Evolutionary conservation across 2,113 vertebrate species (phyloP).

Genomic region (Dipodomys stephensi): DNA sequence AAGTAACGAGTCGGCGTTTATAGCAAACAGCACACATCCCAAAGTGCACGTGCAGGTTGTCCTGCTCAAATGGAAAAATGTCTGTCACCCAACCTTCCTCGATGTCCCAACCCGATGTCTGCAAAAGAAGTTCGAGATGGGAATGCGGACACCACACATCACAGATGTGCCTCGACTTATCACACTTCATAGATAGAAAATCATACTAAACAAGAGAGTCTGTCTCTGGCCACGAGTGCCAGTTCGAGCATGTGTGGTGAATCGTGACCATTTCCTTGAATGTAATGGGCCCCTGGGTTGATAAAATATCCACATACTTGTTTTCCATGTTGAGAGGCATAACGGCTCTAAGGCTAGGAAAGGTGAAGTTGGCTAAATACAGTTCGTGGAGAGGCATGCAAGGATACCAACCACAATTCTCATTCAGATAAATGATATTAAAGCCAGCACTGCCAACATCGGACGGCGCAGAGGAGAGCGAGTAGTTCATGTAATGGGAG

Average conservation of each 20-base stretch:
- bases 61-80: neutral
- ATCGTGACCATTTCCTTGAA: neutral
- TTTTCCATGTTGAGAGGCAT: neutral
- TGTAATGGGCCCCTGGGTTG: neutral
- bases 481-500: fast-evolving
- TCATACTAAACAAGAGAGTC: neutral
- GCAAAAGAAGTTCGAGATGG: neutral
- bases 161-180: neutral
- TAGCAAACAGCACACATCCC: neutral
- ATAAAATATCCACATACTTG: neutral
- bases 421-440: neutral
- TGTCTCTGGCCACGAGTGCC: neutral
- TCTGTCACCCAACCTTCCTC: neutral
- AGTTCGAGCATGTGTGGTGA: neutral
- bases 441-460: neutral
- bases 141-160: neutral
- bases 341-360: neutral
- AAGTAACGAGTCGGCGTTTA: neutral
- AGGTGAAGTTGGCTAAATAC: neutral
- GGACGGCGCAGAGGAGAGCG: neutral
- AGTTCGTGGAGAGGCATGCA: neutral
- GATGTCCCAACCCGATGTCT: neutral
- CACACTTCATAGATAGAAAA: neutral
- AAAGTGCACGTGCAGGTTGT: neutral
- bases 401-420: neutral